These are phyloP conservation scores for Agrilus mali DNA, from an alignment of 2,888 invertebrate genomes.

Conservation along the genomic window DNA sequence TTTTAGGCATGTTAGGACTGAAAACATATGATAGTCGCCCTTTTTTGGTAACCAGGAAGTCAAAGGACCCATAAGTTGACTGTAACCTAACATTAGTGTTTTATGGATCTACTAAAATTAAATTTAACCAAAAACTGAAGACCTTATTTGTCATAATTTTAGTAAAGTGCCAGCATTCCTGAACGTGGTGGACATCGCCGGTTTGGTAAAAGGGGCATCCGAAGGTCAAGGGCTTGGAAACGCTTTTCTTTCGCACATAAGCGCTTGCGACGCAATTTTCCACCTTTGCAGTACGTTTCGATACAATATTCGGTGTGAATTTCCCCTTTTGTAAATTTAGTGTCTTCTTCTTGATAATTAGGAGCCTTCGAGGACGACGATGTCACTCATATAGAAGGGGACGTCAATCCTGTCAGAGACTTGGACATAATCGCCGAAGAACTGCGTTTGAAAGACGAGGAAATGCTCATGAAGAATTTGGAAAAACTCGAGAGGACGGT, in stretches of 20 bases:
- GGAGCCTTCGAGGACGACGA: slow-evolving; percentile 97
- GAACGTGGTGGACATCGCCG: slow-evolving; percentile 97
- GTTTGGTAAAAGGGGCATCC: slow-evolving; percentile 93
- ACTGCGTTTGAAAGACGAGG: slow-evolving; percentile 86
- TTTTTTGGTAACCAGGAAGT: no score
- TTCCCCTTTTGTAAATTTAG: neutral
- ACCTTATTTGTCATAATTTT: slow-evolving; percentile 23
- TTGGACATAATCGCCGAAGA: slow-evolving; percentile 95
- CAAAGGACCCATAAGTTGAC: no score
- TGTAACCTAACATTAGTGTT: no score
- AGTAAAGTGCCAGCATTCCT: slow-evolving; percentile 97
- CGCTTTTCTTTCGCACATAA: slow-evolving; percentile 96
- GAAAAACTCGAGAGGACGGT: slow-evolving; percentile 80
- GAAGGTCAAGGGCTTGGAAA: slow-evolving; percentile 98
- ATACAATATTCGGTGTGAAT: neutral
- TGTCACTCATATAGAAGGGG: slow-evolving; percentile 96
- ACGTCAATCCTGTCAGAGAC: slow-evolving; percentile 94
- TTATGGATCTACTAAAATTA: no score
- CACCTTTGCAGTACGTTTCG: slow-evolving; percentile 81
- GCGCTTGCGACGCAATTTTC: slow-evolving; percentile 96
- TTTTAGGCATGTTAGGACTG: no score
- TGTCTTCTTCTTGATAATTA: slow-evolving; percentile 34
- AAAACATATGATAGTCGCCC: no score
- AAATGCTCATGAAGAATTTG: slow-evolving; percentile 65
- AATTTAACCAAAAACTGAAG: no score